These are phyloP conservation scores for Sander lucioperca DNA, from an alignment of 2,113 vertebrate genomes.

Conservation along the genomic window DNA sequence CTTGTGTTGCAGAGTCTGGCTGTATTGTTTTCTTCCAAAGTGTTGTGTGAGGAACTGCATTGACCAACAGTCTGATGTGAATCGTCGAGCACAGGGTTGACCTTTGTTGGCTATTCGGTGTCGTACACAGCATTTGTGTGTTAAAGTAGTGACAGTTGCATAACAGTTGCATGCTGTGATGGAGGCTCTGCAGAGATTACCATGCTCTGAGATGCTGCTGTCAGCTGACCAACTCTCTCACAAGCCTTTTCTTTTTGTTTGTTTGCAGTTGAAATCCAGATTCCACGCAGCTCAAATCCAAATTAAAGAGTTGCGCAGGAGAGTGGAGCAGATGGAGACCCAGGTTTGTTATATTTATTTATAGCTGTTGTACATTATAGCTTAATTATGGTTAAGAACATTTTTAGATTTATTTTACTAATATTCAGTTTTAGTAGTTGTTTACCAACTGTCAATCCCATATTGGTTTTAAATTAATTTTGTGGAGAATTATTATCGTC, in stretches of 20 bases:
- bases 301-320: slow-evolving; percentile 89
- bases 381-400: background rate
- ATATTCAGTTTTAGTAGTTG: background rate
- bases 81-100: background rate
- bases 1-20: background rate
- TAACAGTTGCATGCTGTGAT: background rate
- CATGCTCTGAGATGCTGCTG: background rate
- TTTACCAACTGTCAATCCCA: background rate
- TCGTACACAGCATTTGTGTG: background rate
- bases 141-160: background rate
- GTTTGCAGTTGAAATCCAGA: slow-evolving; percentile 89
- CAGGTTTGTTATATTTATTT: slow-evolving; percentile 84
- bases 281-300: slow-evolving; percentile 91
- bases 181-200: background rate
- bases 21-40: background rate
- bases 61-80: background rate
- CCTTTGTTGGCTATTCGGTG: background rate
- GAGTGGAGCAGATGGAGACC: slow-evolving; percentile 90
- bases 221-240: background rate
- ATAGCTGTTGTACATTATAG: background rate
- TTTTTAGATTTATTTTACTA: too few species aligned
- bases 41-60: background rate
- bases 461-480: background rate
- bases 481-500: background rate
- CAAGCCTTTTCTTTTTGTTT: slow-evolving; percentile 39